phyloP scores from a whole-genome alignment of 2,797 vertebrate genomes.

The Furcifer pardalis region DNA sequence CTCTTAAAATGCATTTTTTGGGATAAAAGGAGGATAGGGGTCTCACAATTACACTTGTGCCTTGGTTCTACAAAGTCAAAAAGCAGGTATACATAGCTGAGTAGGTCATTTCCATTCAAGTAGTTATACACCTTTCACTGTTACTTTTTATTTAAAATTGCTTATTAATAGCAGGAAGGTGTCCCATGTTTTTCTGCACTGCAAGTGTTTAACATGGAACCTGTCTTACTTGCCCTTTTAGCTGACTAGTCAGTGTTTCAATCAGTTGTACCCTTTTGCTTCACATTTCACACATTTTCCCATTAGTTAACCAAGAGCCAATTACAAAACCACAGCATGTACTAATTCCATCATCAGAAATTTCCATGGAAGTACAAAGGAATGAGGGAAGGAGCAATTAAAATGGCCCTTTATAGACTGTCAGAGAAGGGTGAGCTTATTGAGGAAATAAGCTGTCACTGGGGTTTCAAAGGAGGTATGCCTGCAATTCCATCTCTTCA shows the following conservation, averaged over 20 bases:
- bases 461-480: background rate
- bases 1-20: background rate
- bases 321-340: constrained; percentile 16
- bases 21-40: background rate
- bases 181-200: background rate
- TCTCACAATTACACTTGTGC: background rate
- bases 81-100: background rate
- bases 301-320: background rate
- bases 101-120: background rate
- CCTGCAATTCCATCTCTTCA: background rate
- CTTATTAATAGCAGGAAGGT: background rate
- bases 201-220: background rate
- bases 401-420: background rate
- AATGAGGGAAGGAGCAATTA: background rate
- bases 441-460: background rate
- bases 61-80: background rate
- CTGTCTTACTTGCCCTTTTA: background rate
- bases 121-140: background rate
- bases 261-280: background rate
- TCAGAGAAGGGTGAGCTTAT: background rate
- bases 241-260: background rate
- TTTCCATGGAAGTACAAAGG: constrained; percentile 10
- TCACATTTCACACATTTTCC: background rate
- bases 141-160: background rate
- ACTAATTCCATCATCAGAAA: constrained; percentile 23